A percentile compares a stretch with the other conserved stretches of the same genome.
These are phyloP conservation scores for Rhopalosiphum padi DNA, from an alignment of 1,140 invertebrate genomes.

Conservation along the genomic window DNA sequence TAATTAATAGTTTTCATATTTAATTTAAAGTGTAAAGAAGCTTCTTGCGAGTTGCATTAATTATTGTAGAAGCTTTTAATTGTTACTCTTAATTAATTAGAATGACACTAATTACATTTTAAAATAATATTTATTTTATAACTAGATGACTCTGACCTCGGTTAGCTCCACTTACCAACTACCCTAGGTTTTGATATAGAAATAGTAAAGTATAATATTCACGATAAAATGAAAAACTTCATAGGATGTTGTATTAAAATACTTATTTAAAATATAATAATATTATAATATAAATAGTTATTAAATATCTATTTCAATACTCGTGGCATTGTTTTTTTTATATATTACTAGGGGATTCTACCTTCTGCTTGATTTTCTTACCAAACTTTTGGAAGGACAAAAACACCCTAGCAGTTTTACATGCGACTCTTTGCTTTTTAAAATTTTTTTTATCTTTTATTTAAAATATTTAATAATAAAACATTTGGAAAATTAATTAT, in stretches of 20 bases:
- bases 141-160: not conserved
- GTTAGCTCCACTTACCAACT: not conserved
- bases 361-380: too few species aligned
- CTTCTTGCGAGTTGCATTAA: not conserved
- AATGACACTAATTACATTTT: conserved; percentile 9
- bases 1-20: not conserved
- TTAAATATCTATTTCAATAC: not conserved
- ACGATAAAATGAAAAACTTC: not conserved
- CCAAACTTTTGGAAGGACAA: not conserved
- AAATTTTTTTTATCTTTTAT: not conserved
- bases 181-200: not conserved
- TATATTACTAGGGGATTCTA: not conserved
- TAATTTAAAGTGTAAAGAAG: not conserved
- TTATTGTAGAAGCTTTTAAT: conserved; percentile 13
- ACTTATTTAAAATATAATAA: not conserved
- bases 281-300: not conserved
- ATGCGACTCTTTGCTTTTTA: not conserved
- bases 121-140: conserved; percentile 2
- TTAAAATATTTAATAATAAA: too few species aligned
- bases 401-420: not conserved
- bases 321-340: not conserved
- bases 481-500: too few species aligned
- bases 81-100: conserved; percentile 11
- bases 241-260: not conserved
- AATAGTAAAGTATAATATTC: not conserved